These are phyloP conservation scores for Seriola quinqueradiata DNA, from an alignment of 2,113 vertebrate species.

Conservation along the genomic window DNA sequence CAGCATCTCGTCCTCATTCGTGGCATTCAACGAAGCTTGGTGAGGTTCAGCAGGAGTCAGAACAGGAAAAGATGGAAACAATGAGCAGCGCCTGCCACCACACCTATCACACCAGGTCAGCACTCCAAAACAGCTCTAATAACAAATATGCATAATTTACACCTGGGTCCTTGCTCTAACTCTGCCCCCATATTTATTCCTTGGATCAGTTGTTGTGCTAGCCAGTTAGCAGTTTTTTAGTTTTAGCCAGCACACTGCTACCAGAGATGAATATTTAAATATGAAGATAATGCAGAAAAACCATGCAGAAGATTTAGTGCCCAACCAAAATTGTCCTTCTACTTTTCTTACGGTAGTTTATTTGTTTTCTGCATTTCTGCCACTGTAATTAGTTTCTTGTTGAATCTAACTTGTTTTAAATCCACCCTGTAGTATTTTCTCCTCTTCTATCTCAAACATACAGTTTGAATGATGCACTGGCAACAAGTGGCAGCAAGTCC, in stretches of 20 bases:
- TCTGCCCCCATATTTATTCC: neutral
- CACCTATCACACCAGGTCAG: constrained; percentile 92
- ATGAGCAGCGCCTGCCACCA: constrained; percentile 91
- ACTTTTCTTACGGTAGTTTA: too few relatives aligned
- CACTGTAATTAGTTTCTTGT: neutral
- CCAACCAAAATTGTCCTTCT: neutral
- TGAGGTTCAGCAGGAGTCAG: constrained; percentile 85
- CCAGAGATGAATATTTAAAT: neutral
- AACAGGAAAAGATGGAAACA: constrained; percentile 87
- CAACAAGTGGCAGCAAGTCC: too few relatives aligned
- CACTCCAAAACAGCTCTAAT: neutral
- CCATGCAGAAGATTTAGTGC: neutral
- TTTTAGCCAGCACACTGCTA: neutral
- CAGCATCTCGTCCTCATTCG: constrained; percentile 90
- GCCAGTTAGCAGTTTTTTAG: neutral
- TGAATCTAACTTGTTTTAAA: neutral
- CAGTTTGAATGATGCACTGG: neutral
- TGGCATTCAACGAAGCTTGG: constrained; percentile 92
- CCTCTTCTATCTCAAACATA: neutral
- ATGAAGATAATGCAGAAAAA: neutral
- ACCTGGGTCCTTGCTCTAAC: neutral
- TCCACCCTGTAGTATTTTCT: neutral
- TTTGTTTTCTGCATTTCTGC: too few relatives aligned
- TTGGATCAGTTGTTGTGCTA: too few relatives aligned
- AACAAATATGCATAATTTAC: neutral